phyloP scores from a whole-genome alignment of 2,113 vertebrate genomes.

The Cathartes aura region DNA sequence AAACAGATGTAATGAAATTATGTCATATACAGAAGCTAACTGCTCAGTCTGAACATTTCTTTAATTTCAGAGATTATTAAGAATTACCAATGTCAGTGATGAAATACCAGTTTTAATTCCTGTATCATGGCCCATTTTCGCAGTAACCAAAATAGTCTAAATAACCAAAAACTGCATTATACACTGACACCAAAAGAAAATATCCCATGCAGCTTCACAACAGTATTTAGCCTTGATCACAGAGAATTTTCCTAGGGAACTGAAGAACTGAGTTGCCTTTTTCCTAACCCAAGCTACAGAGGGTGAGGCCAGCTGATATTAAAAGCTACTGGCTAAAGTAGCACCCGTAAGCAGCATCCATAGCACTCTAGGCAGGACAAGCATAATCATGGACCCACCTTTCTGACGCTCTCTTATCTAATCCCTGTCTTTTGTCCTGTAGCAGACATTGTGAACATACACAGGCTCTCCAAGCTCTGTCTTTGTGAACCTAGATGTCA shows the following conservation, averaged over 20 bases:
- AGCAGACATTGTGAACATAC: neutral
- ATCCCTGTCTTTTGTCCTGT: neutral
- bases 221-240: neutral
- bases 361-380: neutral
- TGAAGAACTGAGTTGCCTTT: neutral
- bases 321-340: neutral
- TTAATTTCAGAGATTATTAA: neutral
- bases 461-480: neutral
- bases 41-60: neutral
- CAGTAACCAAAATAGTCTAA: neutral
- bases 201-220: rapidly evolving
- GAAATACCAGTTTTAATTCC: neutral
- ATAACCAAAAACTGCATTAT: neutral
- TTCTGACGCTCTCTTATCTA: neutral
- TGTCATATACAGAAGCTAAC: neutral
- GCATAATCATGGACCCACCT: neutral
- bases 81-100: neutral
- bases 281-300: neutral
- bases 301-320: neutral
- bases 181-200: neutral
- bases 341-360: neutral
- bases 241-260: neutral
- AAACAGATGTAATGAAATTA: neutral
- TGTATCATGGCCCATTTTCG: neutral
- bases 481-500: neutral